phyloP scores from a whole-genome alignment of 2,113 vertebrate genomes.

The Oxygymnocypris stewartii region DNA sequence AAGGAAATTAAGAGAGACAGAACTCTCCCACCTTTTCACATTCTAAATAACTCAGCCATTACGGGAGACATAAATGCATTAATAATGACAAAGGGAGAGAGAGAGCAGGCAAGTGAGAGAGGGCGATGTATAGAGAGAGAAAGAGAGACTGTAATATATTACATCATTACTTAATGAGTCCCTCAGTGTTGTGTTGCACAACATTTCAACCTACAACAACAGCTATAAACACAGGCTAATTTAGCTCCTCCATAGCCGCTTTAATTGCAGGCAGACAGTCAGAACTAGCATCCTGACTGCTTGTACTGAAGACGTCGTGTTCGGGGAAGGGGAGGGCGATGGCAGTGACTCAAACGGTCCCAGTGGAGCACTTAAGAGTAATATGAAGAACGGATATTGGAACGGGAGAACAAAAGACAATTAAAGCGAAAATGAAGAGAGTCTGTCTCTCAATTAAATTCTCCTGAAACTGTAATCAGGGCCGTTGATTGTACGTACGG shows the following conservation, averaged over 20 bases:
- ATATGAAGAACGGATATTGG: conserved; percentile 33
- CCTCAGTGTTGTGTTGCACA: conserved; percentile 32
- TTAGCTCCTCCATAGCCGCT: conserved; percentile 33
- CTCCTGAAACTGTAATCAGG: conserved; percentile 12
- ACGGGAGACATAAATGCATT: conserved; percentile 30
- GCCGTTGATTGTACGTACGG: neutral
- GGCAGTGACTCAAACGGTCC: conserved; percentile 12
- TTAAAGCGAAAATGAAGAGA: conserved; percentile 19
- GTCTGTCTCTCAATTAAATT: conserved; percentile 15
- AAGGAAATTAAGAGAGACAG: conserved; percentile 34
- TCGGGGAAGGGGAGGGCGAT: neutral
- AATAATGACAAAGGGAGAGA: conserved; percentile 8
- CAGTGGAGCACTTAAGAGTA: conserved; percentile 41
- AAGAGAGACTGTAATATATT: conserved; percentile 18
- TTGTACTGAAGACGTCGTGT: neutral
- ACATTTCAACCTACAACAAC: conserved; percentile 26
- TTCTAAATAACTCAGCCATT: conserved; percentile 30
- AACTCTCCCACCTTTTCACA: conserved; percentile 25
- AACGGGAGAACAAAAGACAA: conserved; percentile 37
- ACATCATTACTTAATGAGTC: conserved; percentile 56
- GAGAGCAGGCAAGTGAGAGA: neutral
- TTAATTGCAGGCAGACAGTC: conserved; percentile 36
- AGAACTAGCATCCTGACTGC: conserved; percentile 26
- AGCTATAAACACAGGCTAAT: conserved; percentile 53
- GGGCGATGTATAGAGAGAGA: neutral